Evolutionary conservation across 1,140 invertebrate species (phyloP).

Genomic region (Drusus annulatus): DNA sequence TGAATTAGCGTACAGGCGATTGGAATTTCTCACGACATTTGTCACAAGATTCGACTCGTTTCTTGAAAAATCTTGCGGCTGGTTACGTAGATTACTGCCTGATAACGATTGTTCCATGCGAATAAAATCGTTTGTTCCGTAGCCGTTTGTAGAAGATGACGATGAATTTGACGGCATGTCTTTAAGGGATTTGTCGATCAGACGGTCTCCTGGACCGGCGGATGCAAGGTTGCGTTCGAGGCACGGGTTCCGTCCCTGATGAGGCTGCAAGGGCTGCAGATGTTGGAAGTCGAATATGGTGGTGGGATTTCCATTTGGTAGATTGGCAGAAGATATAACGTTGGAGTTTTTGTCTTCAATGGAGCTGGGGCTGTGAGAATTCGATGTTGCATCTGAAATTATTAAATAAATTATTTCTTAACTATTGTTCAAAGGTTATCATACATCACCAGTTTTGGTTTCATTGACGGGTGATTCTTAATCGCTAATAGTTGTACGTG

Average conservation of each 20-base stretch:
- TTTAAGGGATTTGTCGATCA: conserved; percentile 81
- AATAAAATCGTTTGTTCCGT: conserved; percentile 65
- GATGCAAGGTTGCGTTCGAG: conserved; percentile 87
- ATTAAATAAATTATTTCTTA: background rate
- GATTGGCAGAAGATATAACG: conserved; percentile 21
- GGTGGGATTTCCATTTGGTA: conserved; percentile 20
- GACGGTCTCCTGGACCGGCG: conserved; percentile 75
- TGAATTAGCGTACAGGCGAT: conserved; percentile 25
- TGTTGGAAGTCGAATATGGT: conserved; percentile 49
- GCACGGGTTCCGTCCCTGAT: conserved; percentile 92
- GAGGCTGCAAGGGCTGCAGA: conserved; percentile 74
- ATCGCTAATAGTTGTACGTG: too few relatives aligned
- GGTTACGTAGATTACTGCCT: conserved; percentile 29
- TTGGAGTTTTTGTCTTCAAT: conserved; percentile 58
- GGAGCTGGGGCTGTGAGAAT: conserved; percentile 51
- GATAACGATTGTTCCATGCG: conserved; percentile 34
- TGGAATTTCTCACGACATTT: conserved; percentile 6
- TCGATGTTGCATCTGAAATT: conserved; percentile 44
- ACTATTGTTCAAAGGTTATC: too few relatives aligned
- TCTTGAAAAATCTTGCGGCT: conserved; percentile 54
- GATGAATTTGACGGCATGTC: conserved; percentile 63
- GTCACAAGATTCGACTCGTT: background rate
- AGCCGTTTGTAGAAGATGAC: conserved; percentile 58
- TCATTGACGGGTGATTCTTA: too few relatives aligned
- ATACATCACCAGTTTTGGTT: too few relatives aligned